Evolutionary conservation across 1,140 invertebrate species (phyloP), one percentile per base, ranked within the genome.

Genomic region (Diachasmimorpha longicaudata): DNA sequence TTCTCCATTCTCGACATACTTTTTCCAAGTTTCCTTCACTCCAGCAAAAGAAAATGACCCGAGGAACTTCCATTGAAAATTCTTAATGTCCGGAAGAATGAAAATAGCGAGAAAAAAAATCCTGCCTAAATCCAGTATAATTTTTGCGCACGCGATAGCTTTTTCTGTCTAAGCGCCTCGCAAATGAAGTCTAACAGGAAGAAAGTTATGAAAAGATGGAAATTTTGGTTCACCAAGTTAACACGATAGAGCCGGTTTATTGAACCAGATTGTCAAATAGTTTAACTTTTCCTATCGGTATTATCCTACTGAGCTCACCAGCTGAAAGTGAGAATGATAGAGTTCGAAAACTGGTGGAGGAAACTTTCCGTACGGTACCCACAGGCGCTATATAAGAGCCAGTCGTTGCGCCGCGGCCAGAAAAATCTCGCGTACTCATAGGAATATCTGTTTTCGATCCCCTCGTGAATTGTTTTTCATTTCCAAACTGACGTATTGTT

Each of bases 341-440:
- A 25, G 4, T 63, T 63, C 19, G 66, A 37, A 72, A 76, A 58
- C 67, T 81, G 83, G 83, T 85, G 85, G 87, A 86, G 83, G 86
- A 81, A 87, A 87, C 85, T 89, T 89, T 89, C 87, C 88, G 86
- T 79, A 79, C 79, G 78, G 79, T 80, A 81, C 79, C 48, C 23
- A 63, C 58, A 25, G 23, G 58, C 13, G 83, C 83, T 89, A 89
- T 89, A 89, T 88, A 89, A 89, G 86, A 81, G 85, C 87, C 84
- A 82, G 86, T 81, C 81, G 84, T 73, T 82, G 79, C 81, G 80
- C 81, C 84, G 69, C 74, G 68, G 74, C 79, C 82, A 84, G 85
- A 88, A 88, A 86, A 87, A 88, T 76, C 83, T 83, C 82, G 86
- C 82, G 88, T 81, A 84, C 85, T 63, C 19, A 81, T 85, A 83